Evolutionary conservation across 2,888 invertebrate genomes (phyloP).

Genomic region (Micoletzkya japonica): DNA sequence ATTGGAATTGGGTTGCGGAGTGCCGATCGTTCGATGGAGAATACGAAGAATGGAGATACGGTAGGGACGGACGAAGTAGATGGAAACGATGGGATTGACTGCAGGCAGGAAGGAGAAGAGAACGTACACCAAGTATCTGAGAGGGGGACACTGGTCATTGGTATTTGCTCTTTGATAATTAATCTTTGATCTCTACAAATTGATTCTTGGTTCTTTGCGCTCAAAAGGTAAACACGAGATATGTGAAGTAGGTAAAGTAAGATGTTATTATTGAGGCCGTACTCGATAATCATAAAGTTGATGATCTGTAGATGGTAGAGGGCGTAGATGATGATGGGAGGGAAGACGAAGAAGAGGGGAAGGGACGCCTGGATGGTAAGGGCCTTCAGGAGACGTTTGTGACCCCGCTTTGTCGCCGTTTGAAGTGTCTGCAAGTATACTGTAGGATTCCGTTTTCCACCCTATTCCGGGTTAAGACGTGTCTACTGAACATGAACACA

Average conservation of each 20-base stretch:
- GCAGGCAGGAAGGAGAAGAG: conserved; percentile 40
- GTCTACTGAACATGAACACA: too few relatives aligned
- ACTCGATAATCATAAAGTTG: conserved; percentile 29
- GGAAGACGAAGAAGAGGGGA: conserved; percentile 47
- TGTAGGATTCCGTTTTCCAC: too few relatives aligned
- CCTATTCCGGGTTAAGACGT: too few relatives aligned
- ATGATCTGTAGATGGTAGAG: conserved; percentile 47
- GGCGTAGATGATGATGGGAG: conserved; percentile 44
- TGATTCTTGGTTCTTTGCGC: background rate
- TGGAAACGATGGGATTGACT: conserved; percentile 39
- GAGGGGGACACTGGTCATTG: conserved; percentile 6
- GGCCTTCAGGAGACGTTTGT: conserved; percentile 30
- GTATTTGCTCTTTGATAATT: too few relatives aligned
- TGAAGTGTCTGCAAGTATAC: conserved; percentile 1
- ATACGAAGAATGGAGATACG: background rate
- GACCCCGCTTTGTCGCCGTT: conserved; percentile 8
- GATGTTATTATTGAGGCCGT: background rate
- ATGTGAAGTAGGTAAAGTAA: background rate
- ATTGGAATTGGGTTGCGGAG: too few relatives aligned
- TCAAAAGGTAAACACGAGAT: background rate
- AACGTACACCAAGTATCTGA: conserved; percentile 45
- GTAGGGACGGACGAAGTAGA: conserved; percentile 38
- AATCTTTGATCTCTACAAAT: background rate
- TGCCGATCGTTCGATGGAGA: background rate
- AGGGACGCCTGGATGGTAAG: conserved; percentile 48